Base-by-base conservation (phyloP, 2,888 invertebrate genomes). In the Epistrophella euchroma region DNA sequence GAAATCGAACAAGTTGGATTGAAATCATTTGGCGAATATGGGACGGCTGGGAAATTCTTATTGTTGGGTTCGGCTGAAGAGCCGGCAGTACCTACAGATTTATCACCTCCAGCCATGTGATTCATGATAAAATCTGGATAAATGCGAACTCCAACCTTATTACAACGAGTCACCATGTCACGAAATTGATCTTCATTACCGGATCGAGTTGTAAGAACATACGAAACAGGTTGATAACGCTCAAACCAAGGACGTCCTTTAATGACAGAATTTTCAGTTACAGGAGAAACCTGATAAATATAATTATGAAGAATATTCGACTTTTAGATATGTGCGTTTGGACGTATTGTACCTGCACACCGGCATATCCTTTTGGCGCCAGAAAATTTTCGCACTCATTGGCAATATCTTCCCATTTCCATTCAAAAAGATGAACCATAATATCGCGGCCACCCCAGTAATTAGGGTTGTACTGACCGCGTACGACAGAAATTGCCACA, bases 61-160 rank as follows among this genome's bases (percentile, higher is more conserved):
- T 90, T 88, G 0, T 90, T 91, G 6, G 95, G 94, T 89, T 95
- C 91, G 1, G 94, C 95, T 0, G 91, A 93, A 17, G 94, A 94
- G 22, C 96, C 95, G 2, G 93, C 96, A 0, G 95, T 95, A 0
- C 96, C 97, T 50, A 89, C 89, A 2, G 84, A 68, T 15, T 88
- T 88, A 0, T 91, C 73, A 56, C 94, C 92, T 5, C 89, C 94
- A 0, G 96, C 95, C 98, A 98, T 98, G 91, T 98, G 98, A 92
- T 98, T 98, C 80, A 97, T 93, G n/a, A 98, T 94, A 0, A 95
- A 94, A 90, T 98, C 98, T 0, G 96, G 96, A 91, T 97, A 97
- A 89, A 98, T 96, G 90, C 97, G 91, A 43, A 98, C 96, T 40
- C 97, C 97, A 70, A 93, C 97, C 28, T 93, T 93, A 91, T 97